Base-by-base conservation (phyloP, 2,113 vertebrate species). In the Lagopus leucura region DNA sequence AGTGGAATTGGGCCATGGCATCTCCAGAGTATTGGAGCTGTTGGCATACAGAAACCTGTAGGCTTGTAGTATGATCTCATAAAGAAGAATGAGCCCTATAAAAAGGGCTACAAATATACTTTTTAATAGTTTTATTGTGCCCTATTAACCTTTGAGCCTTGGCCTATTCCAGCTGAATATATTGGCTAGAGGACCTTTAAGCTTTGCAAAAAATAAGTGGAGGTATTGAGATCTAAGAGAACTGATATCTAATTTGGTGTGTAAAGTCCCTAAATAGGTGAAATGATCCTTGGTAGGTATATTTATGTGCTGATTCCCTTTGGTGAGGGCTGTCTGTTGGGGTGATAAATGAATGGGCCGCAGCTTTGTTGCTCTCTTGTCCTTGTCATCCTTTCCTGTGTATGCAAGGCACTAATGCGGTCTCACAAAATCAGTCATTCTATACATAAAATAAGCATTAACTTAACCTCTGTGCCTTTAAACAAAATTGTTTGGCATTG, bases 381-480 rank as follows among this genome's bases (percentile, higher is more conserved):
- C 45, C n/a, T 70, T 78, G 66, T 71, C 34, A 61, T 72, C 20
- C 48, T 90, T 93, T 66, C 43, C 21, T 85, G 2, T 34, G 47
- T 34, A 12, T 78, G 47, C 17, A 50, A 73, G 28, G 12, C 20
- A 76, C 19, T 65, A 57, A 57, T 63, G 25, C 25, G 52, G 32
- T 74, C 48, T 9, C 9, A 22, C 42, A 25, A 67, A 81, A 74
- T 88, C 45, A 81, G 61, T 78, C 18, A 7, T 24, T 73, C 16
- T 64, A 1, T 76, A 3, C 66, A 47, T 64, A 92, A 54, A 90
- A n/a, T 28, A 93, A 84, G 15, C 11, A 21, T 73, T 85, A 50
- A 18, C 77, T 94, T 95, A 75, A 94, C 83, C 70, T 84, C 42
- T 30, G 13, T 64, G 73, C 28, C 42, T 90, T 93, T 78, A 78